phyloP scores from a whole-genome alignment of 1,140 invertebrate species.

The Pseudomyrmex cubaensis region DNA sequence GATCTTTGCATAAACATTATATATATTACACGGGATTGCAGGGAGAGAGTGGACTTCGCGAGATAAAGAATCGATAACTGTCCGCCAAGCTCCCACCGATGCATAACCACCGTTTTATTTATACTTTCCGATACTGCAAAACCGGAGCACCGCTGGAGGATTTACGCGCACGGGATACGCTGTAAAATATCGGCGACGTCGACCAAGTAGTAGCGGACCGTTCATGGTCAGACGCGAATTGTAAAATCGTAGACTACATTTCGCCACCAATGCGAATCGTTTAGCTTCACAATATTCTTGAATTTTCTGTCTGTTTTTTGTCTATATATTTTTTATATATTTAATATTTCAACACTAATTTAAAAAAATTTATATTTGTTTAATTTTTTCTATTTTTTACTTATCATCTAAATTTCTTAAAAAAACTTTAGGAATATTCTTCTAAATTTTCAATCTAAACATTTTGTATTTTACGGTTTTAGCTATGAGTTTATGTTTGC shows the following conservation, averaged over 20 bases:
- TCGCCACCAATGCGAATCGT: not conserved
- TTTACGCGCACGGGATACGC: slow-evolving; percentile 38
- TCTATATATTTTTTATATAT: too few relatives aligned
- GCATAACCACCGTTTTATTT: slow-evolving; percentile 51
- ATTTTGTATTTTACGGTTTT: too few relatives aligned
- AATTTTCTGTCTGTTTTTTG: not conserved
- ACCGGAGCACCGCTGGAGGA: slow-evolving; percentile 31
- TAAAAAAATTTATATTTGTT: too few relatives aligned
- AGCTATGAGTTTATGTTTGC: too few relatives aligned
- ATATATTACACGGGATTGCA: slow-evolving; percentile 21
- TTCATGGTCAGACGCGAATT: slow-evolving; percentile 19
- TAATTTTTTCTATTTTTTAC: too few relatives aligned
- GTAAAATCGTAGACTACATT: slow-evolving; percentile 17
- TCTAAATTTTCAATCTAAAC: too few relatives aligned
- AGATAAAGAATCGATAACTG: slow-evolving; percentile 40
- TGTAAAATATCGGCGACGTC: slow-evolving; percentile 45
- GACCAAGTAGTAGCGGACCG: slow-evolving; percentile 11
- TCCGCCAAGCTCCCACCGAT: not conserved
- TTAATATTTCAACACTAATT: too few relatives aligned
- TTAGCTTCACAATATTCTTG: not conserved
- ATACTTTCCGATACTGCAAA: slow-evolving; percentile 52
- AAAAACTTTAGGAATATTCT: too few relatives aligned
- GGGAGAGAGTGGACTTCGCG: not conserved
- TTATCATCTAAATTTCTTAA: too few relatives aligned
- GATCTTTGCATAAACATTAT: slow-evolving; percentile 31